phyloP scores from a whole-genome alignment of 35 echinoderm and acorn worm species.

The Apostichopus californicus region DNA sequence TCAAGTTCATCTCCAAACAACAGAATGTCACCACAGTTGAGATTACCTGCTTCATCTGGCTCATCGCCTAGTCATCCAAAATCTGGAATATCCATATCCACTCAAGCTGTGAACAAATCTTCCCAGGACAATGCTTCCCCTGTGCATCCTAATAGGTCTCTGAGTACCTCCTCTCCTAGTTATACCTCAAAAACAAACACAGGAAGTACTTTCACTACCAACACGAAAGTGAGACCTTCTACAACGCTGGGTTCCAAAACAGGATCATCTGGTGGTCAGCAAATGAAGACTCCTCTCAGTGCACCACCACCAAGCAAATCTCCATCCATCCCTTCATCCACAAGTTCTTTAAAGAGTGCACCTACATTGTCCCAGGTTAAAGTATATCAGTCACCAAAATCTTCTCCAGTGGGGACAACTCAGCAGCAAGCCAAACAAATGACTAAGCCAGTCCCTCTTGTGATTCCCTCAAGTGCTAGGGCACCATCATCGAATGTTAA shows the following conservation, averaged over 20 bases:
- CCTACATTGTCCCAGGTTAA: constrained; percentile 1
- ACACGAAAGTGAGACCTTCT: background rate
- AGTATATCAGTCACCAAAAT: constrained; percentile 30
- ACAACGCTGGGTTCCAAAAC: background rate
- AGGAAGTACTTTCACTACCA: background rate
- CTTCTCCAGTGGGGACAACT: background rate
- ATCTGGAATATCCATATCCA: constrained; percentile 1
- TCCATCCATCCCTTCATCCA: constrained; percentile 6
- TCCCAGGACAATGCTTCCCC: background rate
- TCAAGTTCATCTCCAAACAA: constrained; percentile 17
- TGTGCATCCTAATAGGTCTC: background rate
- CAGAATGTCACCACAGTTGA: constrained; percentile 32
- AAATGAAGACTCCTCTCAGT: background rate
- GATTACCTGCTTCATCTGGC: background rate
- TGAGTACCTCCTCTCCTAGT: background rate
- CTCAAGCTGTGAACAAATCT: background rate
- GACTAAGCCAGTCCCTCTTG: constrained; percentile 7
- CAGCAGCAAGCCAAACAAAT: background rate
- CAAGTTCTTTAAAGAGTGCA: background rate
- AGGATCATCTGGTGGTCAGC: constrained; percentile 30
- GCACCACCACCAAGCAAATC: background rate
- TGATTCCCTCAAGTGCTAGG: background rate
- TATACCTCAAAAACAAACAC: constrained; percentile 8
- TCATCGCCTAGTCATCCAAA: constrained; percentile 9
- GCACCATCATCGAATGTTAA: background rate